phyloP scores from a whole-genome alignment of 2,888 invertebrate genomes.

The Cordylochernes scorpioides region DNA sequence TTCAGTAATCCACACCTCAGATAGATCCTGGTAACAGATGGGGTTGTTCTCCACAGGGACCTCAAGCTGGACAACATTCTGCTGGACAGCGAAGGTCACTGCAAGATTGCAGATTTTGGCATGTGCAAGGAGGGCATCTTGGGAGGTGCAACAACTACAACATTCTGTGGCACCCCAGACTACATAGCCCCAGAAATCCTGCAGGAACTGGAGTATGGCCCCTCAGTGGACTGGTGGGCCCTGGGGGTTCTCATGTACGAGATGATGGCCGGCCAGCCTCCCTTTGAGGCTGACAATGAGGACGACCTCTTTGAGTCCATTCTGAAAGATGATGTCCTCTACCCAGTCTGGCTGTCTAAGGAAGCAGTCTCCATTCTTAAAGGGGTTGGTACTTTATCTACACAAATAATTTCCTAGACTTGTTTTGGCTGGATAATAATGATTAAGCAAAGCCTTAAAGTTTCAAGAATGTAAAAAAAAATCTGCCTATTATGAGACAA shows the following conservation, averaged over 20 bases:
- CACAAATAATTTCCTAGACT: not conserved
- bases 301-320: constrained; percentile 97
- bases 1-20: too few species aligned
- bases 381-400: constrained; percentile 22
- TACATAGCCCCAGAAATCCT: constrained; percentile 94
- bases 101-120: constrained; percentile 63
- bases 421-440: too few species aligned
- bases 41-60: too few species aligned
- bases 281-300: constrained; percentile 99
- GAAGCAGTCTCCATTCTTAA: constrained; percentile 72
- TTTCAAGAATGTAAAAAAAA: too few species aligned
- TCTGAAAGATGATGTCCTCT: constrained; percentile 87
- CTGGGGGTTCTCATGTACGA: constrained; percentile 93
- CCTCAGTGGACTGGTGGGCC: constrained; percentile 53
- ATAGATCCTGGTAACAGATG: too few species aligned
- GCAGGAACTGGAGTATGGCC: constrained; percentile 52
- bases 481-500: not conserved
- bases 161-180: constrained; percentile 98
- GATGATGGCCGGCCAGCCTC: constrained; percentile 67
- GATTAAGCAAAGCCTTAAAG: too few species aligned
- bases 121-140: constrained; percentile 93
- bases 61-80: constrained; percentile 94
- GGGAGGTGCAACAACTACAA: constrained; percentile 70
- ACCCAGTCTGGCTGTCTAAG: constrained; percentile 87
- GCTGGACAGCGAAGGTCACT: constrained; percentile 79